Conservation (phyloP, 2,888 invertebrate species). For the Diogma glabrata region DNA sequence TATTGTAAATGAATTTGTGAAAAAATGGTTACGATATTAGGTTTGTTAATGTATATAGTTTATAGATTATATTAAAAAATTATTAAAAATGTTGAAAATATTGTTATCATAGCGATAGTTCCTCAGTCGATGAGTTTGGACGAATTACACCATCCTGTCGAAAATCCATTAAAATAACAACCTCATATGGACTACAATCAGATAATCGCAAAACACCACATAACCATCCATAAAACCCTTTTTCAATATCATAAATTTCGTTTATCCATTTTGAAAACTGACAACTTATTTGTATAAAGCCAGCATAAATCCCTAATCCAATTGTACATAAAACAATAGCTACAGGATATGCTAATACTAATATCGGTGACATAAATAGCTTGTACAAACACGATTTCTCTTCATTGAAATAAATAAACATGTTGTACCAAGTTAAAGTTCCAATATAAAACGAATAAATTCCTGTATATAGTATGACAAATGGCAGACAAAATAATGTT, state of each 20-base stretch:
- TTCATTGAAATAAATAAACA: constrained; percentile 57
- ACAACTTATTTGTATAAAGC: constrained; percentile 55
- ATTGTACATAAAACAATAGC: constrained; percentile 52
- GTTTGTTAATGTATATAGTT: too few species aligned
- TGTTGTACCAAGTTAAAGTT: constrained; percentile 65
- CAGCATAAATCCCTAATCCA: constrained; percentile 54
- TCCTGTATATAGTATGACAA: constrained; percentile 50
- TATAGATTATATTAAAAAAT: constrained; percentile 1
- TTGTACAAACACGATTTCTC: constrained; percentile 50
- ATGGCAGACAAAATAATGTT: constrained; percentile 51
- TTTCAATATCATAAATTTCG: constrained; percentile 61
- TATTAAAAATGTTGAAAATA: background rate
- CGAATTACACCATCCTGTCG: constrained; percentile 25
- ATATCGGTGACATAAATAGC: constrained; percentile 50
- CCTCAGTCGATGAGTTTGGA: constrained; percentile 34
- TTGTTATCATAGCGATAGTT: constrained; percentile 29
- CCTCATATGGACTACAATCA: constrained; percentile 65
- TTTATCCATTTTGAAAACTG: constrained; percentile 56
- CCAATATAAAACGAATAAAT: constrained; percentile 63
- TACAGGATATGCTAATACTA: constrained; percentile 58
- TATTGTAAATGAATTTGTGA: too few species aligned
- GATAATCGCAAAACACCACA: constrained; percentile 53
- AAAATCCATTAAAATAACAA: constrained; percentile 51
- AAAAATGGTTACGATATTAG: too few species aligned
- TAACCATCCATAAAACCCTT: constrained; percentile 69